phyloP scores from a whole-genome alignment of 2,888 invertebrate genomes.

The Dorcus parallelipipedus region DNA sequence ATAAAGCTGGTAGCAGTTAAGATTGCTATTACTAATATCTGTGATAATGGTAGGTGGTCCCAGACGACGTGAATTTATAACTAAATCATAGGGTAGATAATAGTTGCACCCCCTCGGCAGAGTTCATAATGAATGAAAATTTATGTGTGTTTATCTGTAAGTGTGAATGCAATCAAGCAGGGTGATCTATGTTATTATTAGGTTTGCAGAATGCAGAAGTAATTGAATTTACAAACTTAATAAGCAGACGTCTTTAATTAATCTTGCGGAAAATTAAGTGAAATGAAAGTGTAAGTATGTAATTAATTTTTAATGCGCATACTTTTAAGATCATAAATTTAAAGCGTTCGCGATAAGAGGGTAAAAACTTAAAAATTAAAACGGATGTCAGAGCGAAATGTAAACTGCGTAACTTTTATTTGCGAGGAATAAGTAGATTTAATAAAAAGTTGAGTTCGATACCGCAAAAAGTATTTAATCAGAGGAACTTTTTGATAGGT shows the following conservation, averaged over 20 bases:
- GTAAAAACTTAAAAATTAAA: not conserved
- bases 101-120: too few relatives aligned
- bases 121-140: too few relatives aligned
- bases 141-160: not conserved
- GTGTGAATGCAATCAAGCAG: not conserved
- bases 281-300: slow-evolving; percentile 2
- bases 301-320: slow-evolving; percentile 14
- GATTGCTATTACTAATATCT: too few relatives aligned
- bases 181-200: not conserved
- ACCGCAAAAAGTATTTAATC: slow-evolving; percentile 30
- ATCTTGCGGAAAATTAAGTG: not conserved
- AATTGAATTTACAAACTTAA: slow-evolving; percentile 1
- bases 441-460: slow-evolving; percentile 9
- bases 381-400: slow-evolving; percentile 5
- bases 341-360: slow-evolving; percentile 4
- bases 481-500: slow-evolving; percentile 24
- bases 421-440: slow-evolving; percentile 13
- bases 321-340: slow-evolving; percentile 9
- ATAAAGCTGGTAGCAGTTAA: too few relatives aligned
- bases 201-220: not conserved
- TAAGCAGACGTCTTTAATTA: not conserved
- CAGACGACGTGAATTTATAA: not conserved
- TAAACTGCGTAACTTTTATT: slow-evolving; percentile 13
- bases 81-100: not conserved
- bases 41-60: too few relatives aligned